Percentiles rank a stretch among this genome's conserved stretches.
Conservation (phyloP, 2,797 vertebrate species). For the Gobionotothen gibberifrons region DNA sequence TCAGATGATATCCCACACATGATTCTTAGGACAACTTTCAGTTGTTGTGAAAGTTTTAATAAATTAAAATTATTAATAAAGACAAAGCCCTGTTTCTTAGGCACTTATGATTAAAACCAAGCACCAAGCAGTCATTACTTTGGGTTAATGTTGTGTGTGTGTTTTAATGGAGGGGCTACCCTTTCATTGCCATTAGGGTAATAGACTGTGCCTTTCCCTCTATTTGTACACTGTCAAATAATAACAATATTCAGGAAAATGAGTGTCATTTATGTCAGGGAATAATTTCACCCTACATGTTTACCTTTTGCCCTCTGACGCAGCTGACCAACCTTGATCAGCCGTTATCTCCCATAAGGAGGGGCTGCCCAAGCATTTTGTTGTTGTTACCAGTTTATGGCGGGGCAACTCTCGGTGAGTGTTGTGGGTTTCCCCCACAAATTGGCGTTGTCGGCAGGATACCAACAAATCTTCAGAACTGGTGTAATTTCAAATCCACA, state of each 20-base stretch:
- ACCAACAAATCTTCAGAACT: no score
- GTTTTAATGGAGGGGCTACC: background rate
- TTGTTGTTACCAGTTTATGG: no score
- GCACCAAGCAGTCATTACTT: background rate
- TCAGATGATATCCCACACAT: background rate
- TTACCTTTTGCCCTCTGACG: no score
- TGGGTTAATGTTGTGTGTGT: background rate
- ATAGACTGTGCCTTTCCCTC: background rate
- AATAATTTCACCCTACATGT: no score
- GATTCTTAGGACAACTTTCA: background rate
- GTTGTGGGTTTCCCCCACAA: no score
- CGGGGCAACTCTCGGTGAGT: no score
- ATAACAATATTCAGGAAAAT: background rate
- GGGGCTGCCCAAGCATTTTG: no score
- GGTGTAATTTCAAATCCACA: no score
- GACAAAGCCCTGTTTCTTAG: background rate
- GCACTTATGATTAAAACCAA: background rate
- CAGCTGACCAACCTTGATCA: no score
- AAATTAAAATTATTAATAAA: background rate
- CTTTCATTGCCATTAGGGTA: constrained; percentile 1
- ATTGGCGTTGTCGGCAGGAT: no score
- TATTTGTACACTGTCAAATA: background rate
- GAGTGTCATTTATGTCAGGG: background rate
- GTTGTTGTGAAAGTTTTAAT: background rate
- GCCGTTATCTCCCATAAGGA: no score